Conservation (phyloP, 1,140 invertebrate species). For the Sitobion miscanthi region DNA sequence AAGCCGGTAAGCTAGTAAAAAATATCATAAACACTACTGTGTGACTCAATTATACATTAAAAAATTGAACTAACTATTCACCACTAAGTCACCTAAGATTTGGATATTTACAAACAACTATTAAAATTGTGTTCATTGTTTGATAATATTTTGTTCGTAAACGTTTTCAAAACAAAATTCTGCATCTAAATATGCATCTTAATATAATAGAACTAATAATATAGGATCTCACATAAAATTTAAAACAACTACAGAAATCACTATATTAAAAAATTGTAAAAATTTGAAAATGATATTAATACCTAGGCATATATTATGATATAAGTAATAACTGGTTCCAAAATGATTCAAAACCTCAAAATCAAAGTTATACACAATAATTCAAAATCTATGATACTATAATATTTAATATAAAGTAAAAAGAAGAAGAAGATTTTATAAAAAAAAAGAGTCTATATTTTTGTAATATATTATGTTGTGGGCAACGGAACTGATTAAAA, state of each 20-base stretch:
- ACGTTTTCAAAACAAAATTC: neutral
- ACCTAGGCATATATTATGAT: neutral
- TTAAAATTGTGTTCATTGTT: neutral
- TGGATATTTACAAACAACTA: neutral
- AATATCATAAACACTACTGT: no score
- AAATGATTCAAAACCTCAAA: neutral
- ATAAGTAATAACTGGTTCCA: no score
- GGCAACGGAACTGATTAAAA: neutral
- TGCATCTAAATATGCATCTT: neutral
- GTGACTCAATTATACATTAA: neutral
- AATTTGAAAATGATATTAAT: neutral
- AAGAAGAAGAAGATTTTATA: no score
- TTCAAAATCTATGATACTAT: neutral
- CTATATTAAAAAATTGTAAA: neutral
- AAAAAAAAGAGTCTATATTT: neutral
- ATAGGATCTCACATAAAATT: neutral
- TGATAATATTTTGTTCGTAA: neutral
- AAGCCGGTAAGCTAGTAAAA: neutral
- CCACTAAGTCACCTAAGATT: no score
- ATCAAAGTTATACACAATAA: neutral
- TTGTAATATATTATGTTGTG: neutral
- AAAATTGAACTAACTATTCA: neutral
- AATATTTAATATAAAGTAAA: no score
- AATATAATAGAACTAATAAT: no score
- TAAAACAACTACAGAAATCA: neutral